These are phyloP conservation scores for Chalcosyrphus nemorum DNA, from an alignment of 2,888 invertebrate species.

Conservation along the genomic window DNA sequence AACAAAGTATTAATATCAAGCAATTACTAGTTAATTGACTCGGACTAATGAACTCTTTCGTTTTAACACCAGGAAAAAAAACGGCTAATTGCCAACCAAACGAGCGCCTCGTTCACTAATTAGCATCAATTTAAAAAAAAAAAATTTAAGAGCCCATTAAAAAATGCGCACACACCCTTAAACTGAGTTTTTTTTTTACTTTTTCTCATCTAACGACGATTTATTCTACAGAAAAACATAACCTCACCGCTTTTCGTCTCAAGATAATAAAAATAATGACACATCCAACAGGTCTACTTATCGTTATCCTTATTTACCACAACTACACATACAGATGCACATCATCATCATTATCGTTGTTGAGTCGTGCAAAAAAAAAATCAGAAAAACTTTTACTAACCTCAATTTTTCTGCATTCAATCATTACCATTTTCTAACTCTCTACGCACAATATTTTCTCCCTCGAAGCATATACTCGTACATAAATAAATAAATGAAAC, in stretches of 20 bases:
- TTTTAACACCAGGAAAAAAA: not conserved
- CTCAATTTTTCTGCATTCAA: constrained; percentile 31
- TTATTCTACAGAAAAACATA: constrained; percentile 7
- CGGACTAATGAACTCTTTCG: constrained; percentile 39
- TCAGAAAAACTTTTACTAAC: constrained; percentile 52
- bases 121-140: constrained; percentile 34
- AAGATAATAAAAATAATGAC: constrained; percentile 12
- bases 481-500: not conserved
- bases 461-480: not conserved
- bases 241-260: not conserved
- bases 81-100: constrained; percentile 6
- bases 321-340: not conserved
- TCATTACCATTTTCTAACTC: constrained; percentile 17
- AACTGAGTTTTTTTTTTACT: not conserved
- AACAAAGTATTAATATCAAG: not conserved
- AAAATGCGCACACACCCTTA: constrained; percentile 22
- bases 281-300: constrained; percentile 34
- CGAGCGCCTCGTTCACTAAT: constrained; percentile 26
- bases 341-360: not conserved
- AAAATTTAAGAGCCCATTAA: not conserved
- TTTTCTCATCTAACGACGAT: constrained; percentile 1
- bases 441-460: constrained; percentile 16
- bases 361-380: too few relatives aligned
- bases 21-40: constrained; percentile 16
- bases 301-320: constrained; percentile 3